These are phyloP conservation scores for Conus canariensis DNA, from an alignment of 2,888 invertebrate species.

Conservation along the genomic window DNA sequence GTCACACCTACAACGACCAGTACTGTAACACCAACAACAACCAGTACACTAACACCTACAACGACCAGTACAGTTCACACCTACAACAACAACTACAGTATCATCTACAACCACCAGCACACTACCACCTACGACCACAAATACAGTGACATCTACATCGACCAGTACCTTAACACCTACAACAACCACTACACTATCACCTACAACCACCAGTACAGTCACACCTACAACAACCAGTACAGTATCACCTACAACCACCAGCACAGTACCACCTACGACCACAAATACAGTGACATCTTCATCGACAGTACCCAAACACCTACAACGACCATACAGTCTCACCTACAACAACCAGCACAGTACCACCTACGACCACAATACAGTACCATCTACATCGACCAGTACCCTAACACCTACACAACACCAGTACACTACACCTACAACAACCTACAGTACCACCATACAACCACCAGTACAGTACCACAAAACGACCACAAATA, in stretches of 20 bases:
- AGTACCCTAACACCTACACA: too few relatives aligned
- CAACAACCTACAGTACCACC: not conserved
- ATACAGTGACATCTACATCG: not conserved
- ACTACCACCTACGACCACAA: not conserved
- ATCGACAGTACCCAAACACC: too few relatives aligned
- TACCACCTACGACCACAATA: too few relatives aligned
- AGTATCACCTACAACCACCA: not conserved
- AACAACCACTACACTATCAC: not conserved
- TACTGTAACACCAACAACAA: too few relatives aligned
- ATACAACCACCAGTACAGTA: not conserved
- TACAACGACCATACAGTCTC: too few relatives aligned
- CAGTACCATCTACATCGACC: too few relatives aligned
- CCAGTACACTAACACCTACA: too few relatives aligned
- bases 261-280: too few relatives aligned
- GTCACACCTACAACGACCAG: not conserved
- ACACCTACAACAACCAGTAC: not conserved
- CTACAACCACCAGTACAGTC: not conserved
- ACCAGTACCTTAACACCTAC: too few relatives aligned
- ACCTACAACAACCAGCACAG: not conserved
- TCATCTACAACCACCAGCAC: not conserved
- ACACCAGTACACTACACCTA: too few relatives aligned
- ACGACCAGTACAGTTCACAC: too few relatives aligned
- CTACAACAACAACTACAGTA: not conserved
- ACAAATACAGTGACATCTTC: too few relatives aligned
- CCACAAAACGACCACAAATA: not conserved